Evolutionary conservation across 2,888 invertebrate species (phyloP), one percentile per base, ranked within the genome.

Genomic region (Andrena bucephala): DNA sequence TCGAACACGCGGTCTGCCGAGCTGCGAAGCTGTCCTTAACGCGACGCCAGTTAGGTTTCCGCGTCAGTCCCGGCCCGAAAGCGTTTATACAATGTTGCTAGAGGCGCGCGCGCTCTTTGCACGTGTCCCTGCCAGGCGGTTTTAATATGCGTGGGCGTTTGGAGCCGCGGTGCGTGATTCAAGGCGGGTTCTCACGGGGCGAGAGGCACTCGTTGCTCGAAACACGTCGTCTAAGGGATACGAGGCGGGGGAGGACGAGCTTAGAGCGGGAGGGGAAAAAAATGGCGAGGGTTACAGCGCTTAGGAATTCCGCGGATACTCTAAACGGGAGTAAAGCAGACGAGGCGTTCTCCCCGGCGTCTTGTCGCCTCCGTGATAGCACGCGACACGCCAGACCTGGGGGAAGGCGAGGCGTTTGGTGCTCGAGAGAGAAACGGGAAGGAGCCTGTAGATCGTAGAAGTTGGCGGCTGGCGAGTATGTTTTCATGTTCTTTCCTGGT

Each of bases 91-190:
- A 24, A 89, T 89, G 87, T 86, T 77, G 74, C 83, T 76, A 68
- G 69, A 82, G 74, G 77, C 83, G 73, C 73, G 66, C 65, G 67
- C 80, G 86, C 60, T 82, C 79, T 77, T 24, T 62, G 65, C 65
- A 54, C 71, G 77, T 82, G 81, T 62, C 50, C 16, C 42, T 54
- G 70, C 69, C 72, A 71, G 77, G 59, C 59, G 73, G 84, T 88
- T 93, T 42, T 93, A 92, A 93, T 92, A 93, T 93, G 93, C 93
- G 91, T 91, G 91, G 91, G 92, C 90, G 92, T 91, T 42, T 87
- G 84, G 89, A 90, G 85, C 74, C 85, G 89, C 87, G 85, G 90
- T 90, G 91, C 91, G 91, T 93, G 93, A 92, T 93, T 89, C 92
- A 89, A 91, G 90, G 86, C 86, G 89, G 83, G 91, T 93, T 93